A percentile compares a stretch with the other conserved stretches of the same genome.
phyloP scores from a whole-genome alignment of 2,113 vertebrate genomes.

The Tenebrosternarchus preto region DNA sequence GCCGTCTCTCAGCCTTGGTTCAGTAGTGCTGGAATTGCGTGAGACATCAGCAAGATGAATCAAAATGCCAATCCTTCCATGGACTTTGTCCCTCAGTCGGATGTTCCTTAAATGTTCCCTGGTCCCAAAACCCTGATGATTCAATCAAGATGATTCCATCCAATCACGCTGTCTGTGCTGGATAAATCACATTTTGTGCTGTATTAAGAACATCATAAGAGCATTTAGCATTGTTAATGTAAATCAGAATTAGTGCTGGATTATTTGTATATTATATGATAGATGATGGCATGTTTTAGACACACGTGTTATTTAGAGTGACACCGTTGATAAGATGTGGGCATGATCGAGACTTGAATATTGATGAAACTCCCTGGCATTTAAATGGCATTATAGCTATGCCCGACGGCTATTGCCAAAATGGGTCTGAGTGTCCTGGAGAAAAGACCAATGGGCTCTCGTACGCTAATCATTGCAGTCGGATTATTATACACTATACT shows the following conservation, averaged over 20 bases:
- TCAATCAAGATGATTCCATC: too few species aligned
- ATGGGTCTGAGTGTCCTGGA: conserved; percentile 3
- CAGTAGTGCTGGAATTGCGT: not conserved
- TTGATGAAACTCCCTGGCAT: conserved; percentile 42
- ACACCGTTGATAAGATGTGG: not conserved
- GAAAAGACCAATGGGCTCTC: not conserved
- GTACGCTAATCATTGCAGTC: conserved; percentile 2
- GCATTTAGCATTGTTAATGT: not conserved
- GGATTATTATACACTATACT: conserved; percentile 17
- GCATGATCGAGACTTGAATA: conserved; percentile 20
- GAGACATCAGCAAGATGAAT: not conserved
- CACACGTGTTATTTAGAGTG: conserved; percentile 4
- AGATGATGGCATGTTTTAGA: not conserved
- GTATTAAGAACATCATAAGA: not conserved
- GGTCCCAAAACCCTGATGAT: not conserved
- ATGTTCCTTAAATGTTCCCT: not conserved
- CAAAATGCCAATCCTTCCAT: conserved; percentile 37
- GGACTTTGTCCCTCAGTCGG: not conserved
- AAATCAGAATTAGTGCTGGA: conserved; percentile 8
- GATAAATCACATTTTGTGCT: not conserved
- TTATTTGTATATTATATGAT: not conserved
- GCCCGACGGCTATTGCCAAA: conserved; percentile 21
- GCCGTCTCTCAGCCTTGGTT: conserved; percentile 2
- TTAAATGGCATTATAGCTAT: conserved; percentile 41
- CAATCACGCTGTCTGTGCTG: not conserved